Evolutionary conservation across 2,888 invertebrate species (phyloP).

Genomic region (Drosophila limbata): DNA sequence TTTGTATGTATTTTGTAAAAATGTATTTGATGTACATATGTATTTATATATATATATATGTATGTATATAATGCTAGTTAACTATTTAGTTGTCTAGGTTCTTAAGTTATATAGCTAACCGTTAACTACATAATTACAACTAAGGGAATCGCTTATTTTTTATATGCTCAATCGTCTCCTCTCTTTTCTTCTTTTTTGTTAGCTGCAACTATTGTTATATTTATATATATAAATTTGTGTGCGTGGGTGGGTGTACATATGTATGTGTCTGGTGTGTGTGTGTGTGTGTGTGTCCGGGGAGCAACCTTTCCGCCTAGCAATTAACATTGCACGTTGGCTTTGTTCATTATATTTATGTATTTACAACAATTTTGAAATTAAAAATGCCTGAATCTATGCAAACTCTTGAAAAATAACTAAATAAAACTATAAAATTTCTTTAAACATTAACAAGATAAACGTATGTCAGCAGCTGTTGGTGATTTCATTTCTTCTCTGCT

Average conservation of each 20-base stretch:
- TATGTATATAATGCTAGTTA: slow-evolving; percentile 56
- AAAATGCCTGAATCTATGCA: slow-evolving; percentile 42
- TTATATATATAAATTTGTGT: slow-evolving; percentile 25
- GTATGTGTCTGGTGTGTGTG: slow-evolving; percentile 42
- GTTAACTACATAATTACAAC: slow-evolving; percentile 70
- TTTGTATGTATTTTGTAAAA: slow-evolving; percentile 35
- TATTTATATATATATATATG: slow-evolving; percentile 27
- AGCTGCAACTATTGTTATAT: slow-evolving; percentile 26
- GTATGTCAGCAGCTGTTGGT: slow-evolving; percentile 3
- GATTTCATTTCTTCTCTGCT: neutral
- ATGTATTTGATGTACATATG: slow-evolving; percentile 41
- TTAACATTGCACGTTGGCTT: slow-evolving; percentile 58
- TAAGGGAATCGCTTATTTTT: slow-evolving; percentile 72
- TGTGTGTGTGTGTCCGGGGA: slow-evolving; percentile 25
- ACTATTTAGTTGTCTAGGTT: slow-evolving; percentile 57
- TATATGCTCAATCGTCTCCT: slow-evolving; percentile 46
- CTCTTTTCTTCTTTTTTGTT: slow-evolving; percentile 7
- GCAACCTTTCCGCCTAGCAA: slow-evolving; percentile 45
- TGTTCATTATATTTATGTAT: slow-evolving; percentile 30
- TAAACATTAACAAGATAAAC: slow-evolving; percentile 11
- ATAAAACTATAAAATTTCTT: neutral
- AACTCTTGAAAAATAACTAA: slow-evolving; percentile 2
- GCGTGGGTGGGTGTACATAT: slow-evolving; percentile 57
- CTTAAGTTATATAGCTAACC: slow-evolving; percentile 54
- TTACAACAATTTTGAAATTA: slow-evolving; percentile 51